These are phyloP conservation scores for Aeoliscus strigatus DNA, from an alignment of 2,797 vertebrate species.

Conservation along the genomic window DNA sequence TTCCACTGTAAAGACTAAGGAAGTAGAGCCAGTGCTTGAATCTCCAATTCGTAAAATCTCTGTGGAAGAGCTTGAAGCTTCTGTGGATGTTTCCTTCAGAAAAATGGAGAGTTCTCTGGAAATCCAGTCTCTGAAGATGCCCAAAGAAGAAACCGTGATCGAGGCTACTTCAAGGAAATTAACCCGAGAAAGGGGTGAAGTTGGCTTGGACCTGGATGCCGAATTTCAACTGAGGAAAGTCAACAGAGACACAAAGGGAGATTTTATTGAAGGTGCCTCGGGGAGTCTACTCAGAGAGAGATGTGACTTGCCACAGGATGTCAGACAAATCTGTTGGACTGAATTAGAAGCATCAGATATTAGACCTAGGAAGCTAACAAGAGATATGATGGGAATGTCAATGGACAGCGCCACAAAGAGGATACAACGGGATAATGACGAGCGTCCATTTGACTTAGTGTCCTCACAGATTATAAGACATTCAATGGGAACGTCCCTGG, in stretches of 20 bases:
- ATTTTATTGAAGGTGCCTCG: conserved; percentile 41
- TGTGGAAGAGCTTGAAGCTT: conserved; percentile 72
- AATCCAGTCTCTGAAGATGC: conserved; percentile 24
- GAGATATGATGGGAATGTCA: conserved; percentile 57
- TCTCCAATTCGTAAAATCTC: conserved; percentile 78
- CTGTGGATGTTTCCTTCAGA: conserved; percentile 33
- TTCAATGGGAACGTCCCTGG: conserved; percentile 46
- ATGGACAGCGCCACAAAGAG: conserved; percentile 54
- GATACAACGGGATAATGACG: conserved; percentile 51
- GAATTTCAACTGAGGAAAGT: conserved; percentile 42
- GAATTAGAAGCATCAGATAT: conserved; percentile 51
- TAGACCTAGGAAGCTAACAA: conserved; percentile 40
- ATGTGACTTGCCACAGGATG: conserved; percentile 50
- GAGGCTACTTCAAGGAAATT: conserved; percentile 43
- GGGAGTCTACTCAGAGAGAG: conserved; percentile 50
- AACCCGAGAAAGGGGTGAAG: conserved; percentile 49
- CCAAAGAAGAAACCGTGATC: conserved; percentile 38
- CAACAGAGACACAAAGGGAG: conserved; percentile 41
- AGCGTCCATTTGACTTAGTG: conserved; percentile 33
- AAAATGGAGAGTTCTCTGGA: conserved; percentile 47
- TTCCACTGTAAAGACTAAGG: conserved; percentile 47
- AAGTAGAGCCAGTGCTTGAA: conserved; percentile 52
- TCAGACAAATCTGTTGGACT: conserved; percentile 52
- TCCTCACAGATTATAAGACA: conserved; percentile 46
- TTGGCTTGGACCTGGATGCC: conserved; percentile 44